A percentile compares a stretch with the other conserved stretches of the same genome.
These are phyloP conservation scores for Lithophane leautieri DNA, from an alignment of 2,888 invertebrate species.

Conservation along the genomic window DNA sequence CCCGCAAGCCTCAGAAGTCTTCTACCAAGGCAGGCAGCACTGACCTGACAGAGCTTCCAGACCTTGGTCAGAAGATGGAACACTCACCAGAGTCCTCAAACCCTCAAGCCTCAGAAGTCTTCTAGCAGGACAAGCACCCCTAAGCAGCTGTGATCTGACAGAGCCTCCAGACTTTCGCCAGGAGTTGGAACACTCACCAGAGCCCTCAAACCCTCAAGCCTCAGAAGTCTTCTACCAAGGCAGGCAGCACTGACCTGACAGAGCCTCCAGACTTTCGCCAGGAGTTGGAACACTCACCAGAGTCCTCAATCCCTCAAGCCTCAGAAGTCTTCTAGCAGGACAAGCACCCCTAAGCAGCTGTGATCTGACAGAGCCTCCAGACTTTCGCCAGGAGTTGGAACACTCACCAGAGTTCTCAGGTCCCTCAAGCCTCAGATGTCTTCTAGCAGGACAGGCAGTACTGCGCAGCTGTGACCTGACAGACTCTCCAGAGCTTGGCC, in stretches of 20 bases:
- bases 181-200: slow-evolving; percentile 82
- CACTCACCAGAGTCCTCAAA: slow-evolving; percentile 92
- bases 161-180: too few relatives aligned
- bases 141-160: too few relatives aligned
- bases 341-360: slow-evolving; percentile 95
- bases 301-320: slow-evolving; percentile 95
- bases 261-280: slow-evolving; percentile 86
- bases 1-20: too few relatives aligned
- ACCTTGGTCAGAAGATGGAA: neutral
- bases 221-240: slow-evolving; percentile 94
- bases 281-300: slow-evolving; percentile 82
- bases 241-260: slow-evolving; percentile 94
- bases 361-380: slow-evolving; percentile 92
- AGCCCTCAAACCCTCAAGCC: slow-evolving; percentile 95
- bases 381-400: slow-evolving; percentile 58
- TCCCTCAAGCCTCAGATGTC: slow-evolving; percentile 95
- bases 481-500: slow-evolving; percentile 86
- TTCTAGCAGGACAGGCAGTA: slow-evolving; percentile 94
- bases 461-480: slow-evolving; percentile 93
- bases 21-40: too few relatives aligned
- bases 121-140: slow-evolving; percentile 95
- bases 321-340: slow-evolving; percentile 94
- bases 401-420: slow-evolving; percentile 92
- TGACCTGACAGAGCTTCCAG: too few relatives aligned
- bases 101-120: slow-evolving; percentile 95